phyloP scores from a whole-genome alignment of 2,797 vertebrate genomes.

The Geotrypetes seraphini region DNA sequence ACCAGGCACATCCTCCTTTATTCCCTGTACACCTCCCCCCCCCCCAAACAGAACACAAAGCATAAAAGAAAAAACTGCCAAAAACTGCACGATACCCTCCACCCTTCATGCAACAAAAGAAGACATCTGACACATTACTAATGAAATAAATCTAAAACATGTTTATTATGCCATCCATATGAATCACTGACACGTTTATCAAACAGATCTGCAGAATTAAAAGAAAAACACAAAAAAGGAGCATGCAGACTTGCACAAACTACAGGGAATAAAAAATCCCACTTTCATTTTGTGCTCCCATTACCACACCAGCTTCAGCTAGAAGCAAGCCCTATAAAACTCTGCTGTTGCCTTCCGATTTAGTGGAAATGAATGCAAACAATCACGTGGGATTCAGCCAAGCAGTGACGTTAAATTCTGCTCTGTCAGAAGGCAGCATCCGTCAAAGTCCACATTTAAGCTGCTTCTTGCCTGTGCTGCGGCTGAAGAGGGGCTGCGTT shows the following conservation, averaged over 20 bases:
- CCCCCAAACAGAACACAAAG: too few relatives aligned
- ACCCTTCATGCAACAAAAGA: too few relatives aligned
- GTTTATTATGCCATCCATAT: too few relatives aligned
- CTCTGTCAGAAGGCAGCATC: slow-evolving; percentile 72
- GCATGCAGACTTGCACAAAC: too few relatives aligned
- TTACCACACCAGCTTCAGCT: slow-evolving; percentile 8
- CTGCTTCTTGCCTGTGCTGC: slow-evolving; percentile 61
- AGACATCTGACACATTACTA: too few relatives aligned
- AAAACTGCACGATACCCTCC: too few relatives aligned
- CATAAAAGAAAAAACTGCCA: too few relatives aligned
- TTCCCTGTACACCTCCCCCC: too few relatives aligned
- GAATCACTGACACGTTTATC: slow-evolving; percentile 15
- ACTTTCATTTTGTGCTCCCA: slow-evolving; percentile 27
- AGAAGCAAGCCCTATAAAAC: slow-evolving; percentile 32
- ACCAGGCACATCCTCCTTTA: too few relatives aligned
- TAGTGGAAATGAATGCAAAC: slow-evolving; percentile 65
- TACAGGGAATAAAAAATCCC: slow-evolving; percentile 17
- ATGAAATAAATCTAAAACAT: too few relatives aligned
- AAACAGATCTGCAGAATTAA: slow-evolving; percentile 18
- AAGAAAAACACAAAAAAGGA: too few relatives aligned
- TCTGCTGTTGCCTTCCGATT: slow-evolving; percentile 45
- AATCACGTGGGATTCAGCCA: slow-evolving; percentile 65
- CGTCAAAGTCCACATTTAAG: slow-evolving; percentile 71
- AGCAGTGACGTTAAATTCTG: slow-evolving; percentile 70
- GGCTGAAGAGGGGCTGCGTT: slow-evolving; percentile 48